These are phyloP conservation scores for Phaetusa simplex DNA, from an alignment of 2,113 vertebrate genomes.

Conservation along the genomic window DNA sequence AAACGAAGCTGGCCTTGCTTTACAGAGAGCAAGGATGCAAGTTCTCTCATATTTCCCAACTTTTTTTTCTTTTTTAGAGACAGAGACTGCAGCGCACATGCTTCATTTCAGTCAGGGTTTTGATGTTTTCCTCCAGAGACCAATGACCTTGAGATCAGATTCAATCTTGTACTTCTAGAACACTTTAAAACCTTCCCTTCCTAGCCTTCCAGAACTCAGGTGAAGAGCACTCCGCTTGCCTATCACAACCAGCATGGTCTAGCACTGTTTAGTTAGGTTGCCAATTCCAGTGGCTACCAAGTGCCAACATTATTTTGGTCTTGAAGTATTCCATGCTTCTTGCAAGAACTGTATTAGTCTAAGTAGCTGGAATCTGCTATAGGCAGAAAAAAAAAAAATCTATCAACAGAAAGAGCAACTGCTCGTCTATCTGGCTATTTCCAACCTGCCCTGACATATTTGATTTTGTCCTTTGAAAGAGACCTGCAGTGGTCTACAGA, in stretches of 20 bases:
- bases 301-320: background rate
- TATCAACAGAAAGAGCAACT: background rate
- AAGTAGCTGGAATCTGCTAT: background rate
- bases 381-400: background rate
- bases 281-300: background rate
- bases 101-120: background rate
- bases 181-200: background rate
- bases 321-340: background rate
- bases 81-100: background rate
- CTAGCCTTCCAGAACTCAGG: background rate
- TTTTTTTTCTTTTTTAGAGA: background rate
- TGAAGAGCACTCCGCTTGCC: background rate
- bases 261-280: background rate
- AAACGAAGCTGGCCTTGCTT: background rate
- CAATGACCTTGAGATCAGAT: background rate
- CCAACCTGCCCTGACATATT: background rate
- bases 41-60: background rate
- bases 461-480: background rate
- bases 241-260: background rate
- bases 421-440: background rate
- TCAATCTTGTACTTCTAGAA: background rate
- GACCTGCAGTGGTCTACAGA: background rate
- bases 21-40: background rate
- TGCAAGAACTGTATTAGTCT: background rate
- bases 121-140: background rate